These are phyloP conservation scores for Prunella fulvescens DNA, from an alignment of 2,113 vertebrate genomes.

Conservation along the genomic window DNA sequence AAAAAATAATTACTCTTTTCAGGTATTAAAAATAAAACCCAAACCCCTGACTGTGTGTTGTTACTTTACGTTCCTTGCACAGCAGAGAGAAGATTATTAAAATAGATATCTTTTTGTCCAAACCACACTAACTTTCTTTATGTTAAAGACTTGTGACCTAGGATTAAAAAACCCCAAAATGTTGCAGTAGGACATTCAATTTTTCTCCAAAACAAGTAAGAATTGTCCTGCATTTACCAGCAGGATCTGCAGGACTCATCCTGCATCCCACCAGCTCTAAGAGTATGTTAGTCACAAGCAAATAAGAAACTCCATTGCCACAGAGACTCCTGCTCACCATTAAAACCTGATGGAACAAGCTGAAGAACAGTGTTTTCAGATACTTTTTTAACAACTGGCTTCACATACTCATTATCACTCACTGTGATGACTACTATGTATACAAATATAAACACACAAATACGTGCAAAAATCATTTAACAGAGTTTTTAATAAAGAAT, in stretches of 20 bases:
- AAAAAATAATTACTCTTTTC: background rate
- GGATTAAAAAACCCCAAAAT: background rate
- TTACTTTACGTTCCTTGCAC: background rate
- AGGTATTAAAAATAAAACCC: background rate
- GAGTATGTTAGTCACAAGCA: background rate
- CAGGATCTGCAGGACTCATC: background rate
- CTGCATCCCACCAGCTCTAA: background rate
- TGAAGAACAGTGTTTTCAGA: background rate
- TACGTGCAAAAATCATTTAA: background rate
- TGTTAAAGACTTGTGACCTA: background rate
- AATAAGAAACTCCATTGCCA: background rate
- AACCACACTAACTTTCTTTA: background rate
- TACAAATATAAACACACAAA: background rate
- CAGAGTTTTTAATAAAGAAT: background rate
- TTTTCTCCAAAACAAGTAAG: background rate
- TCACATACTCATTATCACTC: background rate
- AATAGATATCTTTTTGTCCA: background rate
- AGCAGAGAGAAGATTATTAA: background rate
- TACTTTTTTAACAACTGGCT: background rate
- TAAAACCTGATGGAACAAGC: background rate
- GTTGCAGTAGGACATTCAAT: background rate
- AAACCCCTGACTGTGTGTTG: background rate
- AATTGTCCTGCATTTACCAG: background rate
- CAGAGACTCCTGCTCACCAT: background rate
- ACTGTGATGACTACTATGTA: background rate